Evolutionary conservation across 2,113 vertebrate species (phyloP).

Genomic region (Peromyscus leucopus): DNA sequence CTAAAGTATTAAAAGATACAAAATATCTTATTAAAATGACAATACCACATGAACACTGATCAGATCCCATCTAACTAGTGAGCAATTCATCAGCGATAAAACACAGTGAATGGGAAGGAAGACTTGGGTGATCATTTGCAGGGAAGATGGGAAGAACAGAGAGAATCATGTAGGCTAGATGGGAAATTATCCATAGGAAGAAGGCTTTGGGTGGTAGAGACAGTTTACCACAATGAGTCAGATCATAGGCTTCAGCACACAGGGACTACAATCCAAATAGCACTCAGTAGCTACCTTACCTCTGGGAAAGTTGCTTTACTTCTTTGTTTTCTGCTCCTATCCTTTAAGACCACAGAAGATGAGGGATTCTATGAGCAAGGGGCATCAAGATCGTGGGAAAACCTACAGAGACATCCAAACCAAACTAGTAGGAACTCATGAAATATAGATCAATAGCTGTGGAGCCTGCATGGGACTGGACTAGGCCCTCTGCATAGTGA

Average conservation of each 20-base stretch:
- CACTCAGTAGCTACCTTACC: constrained; percentile 1
- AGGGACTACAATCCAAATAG: not conserved
- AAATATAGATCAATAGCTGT: no score
- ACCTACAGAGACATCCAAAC: no score
- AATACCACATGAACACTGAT: not conserved
- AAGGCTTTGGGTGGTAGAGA: constrained; percentile 25
- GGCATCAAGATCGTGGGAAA: no score
- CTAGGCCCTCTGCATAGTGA: no score
- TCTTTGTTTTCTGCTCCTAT: constrained; percentile 52
- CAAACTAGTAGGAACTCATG: no score
- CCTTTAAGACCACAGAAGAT: not conserved
- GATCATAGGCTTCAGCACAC: constrained; percentile 2
- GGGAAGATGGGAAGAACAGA: constrained; percentile 43
- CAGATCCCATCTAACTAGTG: not conserved
- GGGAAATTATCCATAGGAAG: not conserved
- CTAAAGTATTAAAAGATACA: constrained; percentile 39
- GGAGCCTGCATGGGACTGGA: no score
- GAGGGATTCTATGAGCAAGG: no score
- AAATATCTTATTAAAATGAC: constrained; percentile 30
- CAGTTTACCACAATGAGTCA: constrained; percentile 14
- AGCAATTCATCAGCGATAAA: constrained; percentile 20
- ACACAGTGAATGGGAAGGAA: not conserved
- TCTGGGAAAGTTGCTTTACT: constrained; percentile 19
- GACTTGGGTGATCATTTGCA: not conserved
- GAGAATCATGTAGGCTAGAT: not conserved